Base-by-base conservation (phyloP, 30 jellyfish, hydroid and myxozoan genomes). In the Pelagia noctiluca region DNA sequence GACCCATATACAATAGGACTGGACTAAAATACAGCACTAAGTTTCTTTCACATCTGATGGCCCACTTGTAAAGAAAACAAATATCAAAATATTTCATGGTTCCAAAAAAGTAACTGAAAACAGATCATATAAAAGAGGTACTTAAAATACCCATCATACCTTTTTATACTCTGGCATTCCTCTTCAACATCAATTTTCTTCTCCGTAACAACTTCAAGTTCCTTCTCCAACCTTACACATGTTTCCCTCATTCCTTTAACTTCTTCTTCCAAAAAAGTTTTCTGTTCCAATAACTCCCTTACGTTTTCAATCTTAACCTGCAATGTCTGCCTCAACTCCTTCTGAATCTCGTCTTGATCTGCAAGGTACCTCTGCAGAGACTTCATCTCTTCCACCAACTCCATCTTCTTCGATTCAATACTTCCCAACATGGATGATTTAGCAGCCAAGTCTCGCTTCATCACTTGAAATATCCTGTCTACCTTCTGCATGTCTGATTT, bases 381-480 rank as follows among this genome's bases (percentile, higher is more conserved):
- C 52, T 65, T 80, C 90, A 80, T 80, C 47, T 80, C 84, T n/a
- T 28, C 57, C 50, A 80, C 11, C 7, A 80, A 49, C 34, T 65
- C 84, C 26, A 32, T 13, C 34, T 80, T 80, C 70, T 80, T 80
- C 50, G 50, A 52, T 63, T 80, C 90, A 10, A 80, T 80, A 30
- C 63, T 36, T 37, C 42, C 54, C 52, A 80, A 24, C 83, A 80
- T 68, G 8, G 90, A 80, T 31, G 90, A 80, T 63, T 80, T 80
- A 32, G 90, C 50, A 0, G 76, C 90, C 84, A 80, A 80, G 33
- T 80, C 84, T 65, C 50, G 46, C 77, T 80, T 80, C 90, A 80
- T 80, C 28, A 80, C 82, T 25, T 80, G 84, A 49, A 80, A 80
- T 23, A 80, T 80, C 48, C 71, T 18, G 25, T 80, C 71, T 47